Evolutionary conservation across 2,888 invertebrate species (phyloP), one percentile per base, ranked within the genome.

Genomic region (Drosophila nr. fundita): DNA sequence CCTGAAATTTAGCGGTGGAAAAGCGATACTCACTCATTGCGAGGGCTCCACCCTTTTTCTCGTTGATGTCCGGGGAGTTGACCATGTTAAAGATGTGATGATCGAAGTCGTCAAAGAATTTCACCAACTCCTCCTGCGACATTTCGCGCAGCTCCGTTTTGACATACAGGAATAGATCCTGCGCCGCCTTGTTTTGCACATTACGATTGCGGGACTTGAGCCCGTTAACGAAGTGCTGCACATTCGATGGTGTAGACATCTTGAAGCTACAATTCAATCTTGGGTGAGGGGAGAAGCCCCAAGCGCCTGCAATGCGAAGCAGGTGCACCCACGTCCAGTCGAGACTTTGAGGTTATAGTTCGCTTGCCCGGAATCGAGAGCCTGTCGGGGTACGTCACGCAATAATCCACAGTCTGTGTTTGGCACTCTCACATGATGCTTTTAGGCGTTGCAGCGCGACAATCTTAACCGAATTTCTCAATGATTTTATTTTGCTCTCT

Each of bases 51-150:
- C 99, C 99, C 93, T 98, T 99, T 91, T 97, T 98, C 92, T 99
- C 99, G 93, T 97, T 97, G 40, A 97, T 96, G 92, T 99, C 98
- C 53, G 96, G 95, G 83, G 98, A 97, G 18, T 97, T 97, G 4
- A 99, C 98, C 98, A 99, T 98, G 92, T 98, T 98, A 92, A 97
- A 98, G 80, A 99, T 98, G 91, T 98, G 97, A 91, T 98, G 97
- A 92, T 98, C 98, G 91, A 99, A 98, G 82, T 98, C 97, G 92
- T 99, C 99, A 93, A 99, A 96, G 92, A 99, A 99, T 72, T 95
- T 95, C 30, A 97, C 96, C 78, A 98, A 95, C 91, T 98, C 98
- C 91, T 99, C 99, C 69, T 96, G 96, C 1, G 97, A 96, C 83
- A 97, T 97, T 93, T 98, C 98, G 8, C 97, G 95, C 57, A 98